Evolutionary conservation across 2,797 vertebrate species (phyloP), one percentile per base, ranked within the genome.

Genomic region (Steatocranus sp.): DNA sequence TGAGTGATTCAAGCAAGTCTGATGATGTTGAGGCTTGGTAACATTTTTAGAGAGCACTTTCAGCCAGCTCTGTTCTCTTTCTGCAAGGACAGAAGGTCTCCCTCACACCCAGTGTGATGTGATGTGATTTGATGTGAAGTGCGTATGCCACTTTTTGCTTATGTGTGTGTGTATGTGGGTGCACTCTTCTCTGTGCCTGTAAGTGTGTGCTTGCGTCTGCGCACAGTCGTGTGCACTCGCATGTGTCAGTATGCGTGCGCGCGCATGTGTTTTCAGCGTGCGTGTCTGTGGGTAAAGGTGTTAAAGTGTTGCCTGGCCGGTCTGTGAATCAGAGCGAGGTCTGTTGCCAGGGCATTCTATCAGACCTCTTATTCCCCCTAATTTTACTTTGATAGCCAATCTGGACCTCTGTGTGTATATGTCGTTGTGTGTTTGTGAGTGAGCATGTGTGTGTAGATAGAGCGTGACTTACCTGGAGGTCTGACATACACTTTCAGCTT

Each of bases 401-500:
- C 92, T 94, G 92, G 92, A 87, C 86, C 75, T 81, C 34, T 54
- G 76, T 73, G 85, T 49, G 75, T 27, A 34, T 48, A 61, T 38
- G 54, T 74, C 75, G 78, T 20, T 51, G 79, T 75, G 79, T 81
- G 82, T 76, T 34, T 76, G 54, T 56, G 76, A 20, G 77, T 23
- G 78, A 61, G 85, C 32, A 63, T 34, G 86, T 63, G 50, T 84
- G 85, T 90, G 86, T 80, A 87, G 92, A 83, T 46, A 81, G 83
- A 94, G 91, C 79, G 36, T 92, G 92, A 94, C 95, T 95, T 94
- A 96, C 96, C 95, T 93, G 96, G 94, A 92, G 96, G 96, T 95
- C 96, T 96, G 86, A 96, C 96, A 81, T 96, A 96, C 91, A 96
- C 96, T 94, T 96, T 96, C 92, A 96, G 92, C 94, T 96, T 96